Conservation (phyloP, 1,140 invertebrate species). For the Drosophila teissieri region DNA sequence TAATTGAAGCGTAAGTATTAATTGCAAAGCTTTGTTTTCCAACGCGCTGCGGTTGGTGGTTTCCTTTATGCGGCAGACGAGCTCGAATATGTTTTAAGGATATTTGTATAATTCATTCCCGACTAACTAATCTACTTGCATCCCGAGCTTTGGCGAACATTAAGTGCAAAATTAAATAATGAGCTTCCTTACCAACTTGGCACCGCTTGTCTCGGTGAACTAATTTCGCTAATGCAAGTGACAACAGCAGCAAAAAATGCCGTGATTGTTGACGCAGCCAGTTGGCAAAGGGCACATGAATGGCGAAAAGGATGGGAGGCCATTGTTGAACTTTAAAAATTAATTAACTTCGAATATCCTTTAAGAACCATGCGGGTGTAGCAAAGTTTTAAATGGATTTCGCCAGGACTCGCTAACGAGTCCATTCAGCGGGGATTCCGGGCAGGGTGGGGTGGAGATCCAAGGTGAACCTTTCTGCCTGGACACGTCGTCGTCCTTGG, state of each 20-base stretch:
- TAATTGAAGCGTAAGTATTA: conserved; percentile 80
- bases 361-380: conserved; percentile 52
- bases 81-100: background rate
- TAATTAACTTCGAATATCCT: conserved; percentile 78
- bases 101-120: conserved; percentile 23
- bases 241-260: conserved; percentile 46
- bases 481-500: conserved; percentile 76
- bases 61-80: conserved; percentile 8
- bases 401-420: conserved; percentile 59
- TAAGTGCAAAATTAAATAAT: conserved; percentile 74
- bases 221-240: conserved; percentile 80
- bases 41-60: conserved; percentile 57
- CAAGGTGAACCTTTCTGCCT: conserved; percentile 56
- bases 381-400: conserved; percentile 61
- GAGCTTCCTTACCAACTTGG: conserved; percentile 31
- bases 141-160: conserved; percentile 39
- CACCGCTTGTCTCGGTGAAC: conserved; percentile 25
- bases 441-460: background rate
- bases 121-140: conserved; percentile 18
- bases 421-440: conserved; percentile 10
- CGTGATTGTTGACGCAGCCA: conserved; percentile 54
- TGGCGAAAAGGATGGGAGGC: background rate
- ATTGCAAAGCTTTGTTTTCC: conserved; percentile 73
- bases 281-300: background rate
- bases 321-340: conserved; percentile 78